Evolutionary conservation across 2,888 invertebrate genomes (phyloP).

Genomic region (Poecilobothrus nobilitatus): DNA sequence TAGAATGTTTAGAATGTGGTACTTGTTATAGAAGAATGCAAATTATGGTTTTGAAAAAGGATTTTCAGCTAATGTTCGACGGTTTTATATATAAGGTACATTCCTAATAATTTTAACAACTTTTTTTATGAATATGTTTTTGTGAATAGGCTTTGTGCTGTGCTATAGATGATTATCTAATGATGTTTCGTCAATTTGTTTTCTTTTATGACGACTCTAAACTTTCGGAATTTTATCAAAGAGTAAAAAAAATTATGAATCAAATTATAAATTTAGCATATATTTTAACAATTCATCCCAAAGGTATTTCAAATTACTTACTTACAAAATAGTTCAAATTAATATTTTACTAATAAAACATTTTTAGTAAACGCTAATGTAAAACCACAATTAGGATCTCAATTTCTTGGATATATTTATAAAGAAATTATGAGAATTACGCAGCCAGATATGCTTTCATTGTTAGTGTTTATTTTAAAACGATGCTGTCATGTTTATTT

Average conservation of each 20-base stretch:
- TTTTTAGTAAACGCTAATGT: conserved; percentile 28
- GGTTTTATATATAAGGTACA: conserved; percentile 35
- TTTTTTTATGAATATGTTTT: not conserved
- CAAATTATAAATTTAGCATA: conserved; percentile 33
- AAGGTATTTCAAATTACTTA: conserved; percentile 25
- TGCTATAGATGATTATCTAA: conserved; percentile 51
- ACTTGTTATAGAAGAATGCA: conserved; percentile 36
- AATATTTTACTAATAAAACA: conserved; percentile 9
- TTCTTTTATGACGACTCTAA: conserved; percentile 29
- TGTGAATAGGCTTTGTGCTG: conserved; percentile 52
- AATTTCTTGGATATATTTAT: conserved; percentile 37
- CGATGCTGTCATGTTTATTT: conserved; percentile 40
- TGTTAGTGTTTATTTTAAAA: conserved; percentile 37
- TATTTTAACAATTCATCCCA: conserved; percentile 33
- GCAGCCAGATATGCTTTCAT: conserved; percentile 33
- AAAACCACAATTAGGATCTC: conserved; percentile 33
- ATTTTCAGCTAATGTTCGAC: conserved; percentile 32
- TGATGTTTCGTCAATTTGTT: conserved; percentile 48
- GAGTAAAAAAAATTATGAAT: conserved; percentile 32
- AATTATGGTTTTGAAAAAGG: conserved; percentile 30
- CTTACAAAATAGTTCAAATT: not conserved
- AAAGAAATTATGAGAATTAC: conserved; percentile 34
- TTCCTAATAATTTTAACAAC: not conserved
- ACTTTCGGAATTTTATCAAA: conserved; percentile 30
- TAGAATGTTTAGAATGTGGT: conserved; percentile 38